Conservation (phyloP, 2,888 invertebrate species). For the Coecobrya sp. region DNA sequence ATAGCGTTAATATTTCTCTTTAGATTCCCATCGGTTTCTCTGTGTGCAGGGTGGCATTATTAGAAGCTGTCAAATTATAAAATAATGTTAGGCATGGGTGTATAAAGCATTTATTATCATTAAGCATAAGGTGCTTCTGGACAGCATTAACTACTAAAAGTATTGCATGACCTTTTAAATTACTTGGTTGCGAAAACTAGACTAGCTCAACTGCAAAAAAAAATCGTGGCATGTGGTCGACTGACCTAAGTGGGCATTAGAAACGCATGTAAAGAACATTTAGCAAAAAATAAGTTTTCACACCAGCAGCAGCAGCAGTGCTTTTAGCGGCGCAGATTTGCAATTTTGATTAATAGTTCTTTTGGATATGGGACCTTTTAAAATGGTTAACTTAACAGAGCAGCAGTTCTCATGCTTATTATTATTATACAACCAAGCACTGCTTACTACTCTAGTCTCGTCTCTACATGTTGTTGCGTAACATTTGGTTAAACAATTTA, state of each 20-base stretch:
- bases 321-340: neutral
- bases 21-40: neutral
- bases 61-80: neutral
- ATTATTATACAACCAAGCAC: neutral
- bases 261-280: neutral
- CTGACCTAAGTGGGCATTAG: conserved; percentile 3
- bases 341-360: neutral
- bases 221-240: neutral
- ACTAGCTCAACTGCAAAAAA: neutral
- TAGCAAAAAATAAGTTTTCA: neutral
- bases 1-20: neutral
- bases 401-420: too few relatives aligned
- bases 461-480: neutral
- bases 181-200: neutral
- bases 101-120: neutral
- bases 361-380: neutral
- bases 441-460: too few relatives aligned
- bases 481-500: neutral
- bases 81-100: neutral
- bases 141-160: neutral
- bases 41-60: neutral
- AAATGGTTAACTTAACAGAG: neutral
- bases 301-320: neutral
- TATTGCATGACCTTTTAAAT: conserved; percentile 24
- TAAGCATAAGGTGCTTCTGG: neutral